A percentile compares a stretch with the other conserved stretches of the same genome.
These are phyloP conservation scores for Percina caprodes DNA, from an alignment of 2,113 vertebrate species.

Conservation along the genomic window DNA sequence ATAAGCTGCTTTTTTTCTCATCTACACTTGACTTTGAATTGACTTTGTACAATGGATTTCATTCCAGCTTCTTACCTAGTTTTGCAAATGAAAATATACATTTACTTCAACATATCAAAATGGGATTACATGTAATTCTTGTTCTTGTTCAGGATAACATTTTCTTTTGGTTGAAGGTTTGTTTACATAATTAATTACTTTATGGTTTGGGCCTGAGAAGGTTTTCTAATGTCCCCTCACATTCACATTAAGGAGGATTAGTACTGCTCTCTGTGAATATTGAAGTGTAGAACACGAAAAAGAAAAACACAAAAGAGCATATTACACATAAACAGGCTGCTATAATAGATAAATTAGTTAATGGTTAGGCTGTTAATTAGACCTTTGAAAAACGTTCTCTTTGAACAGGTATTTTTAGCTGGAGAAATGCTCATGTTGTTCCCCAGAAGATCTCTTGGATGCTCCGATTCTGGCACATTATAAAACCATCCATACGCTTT, in stretches of 20 bases:
- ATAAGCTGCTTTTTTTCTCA: neutral
- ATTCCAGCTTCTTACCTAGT: neutral
- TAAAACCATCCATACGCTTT: slow-evolving; percentile 20
- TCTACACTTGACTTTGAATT: neutral
- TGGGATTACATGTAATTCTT: slow-evolving; percentile 44
- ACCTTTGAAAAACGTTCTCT: slow-evolving; percentile 14
- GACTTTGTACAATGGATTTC: neutral
- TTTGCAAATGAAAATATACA: neutral
- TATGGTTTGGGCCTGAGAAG: slow-evolving; percentile 28
- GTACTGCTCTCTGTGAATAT: slow-evolving; percentile 29
- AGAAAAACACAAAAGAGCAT: neutral
- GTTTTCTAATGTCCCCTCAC: too few species aligned
- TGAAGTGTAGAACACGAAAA: neutral
- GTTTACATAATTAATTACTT: slow-evolving; percentile 60
- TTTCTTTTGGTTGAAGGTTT: slow-evolving; percentile 9
- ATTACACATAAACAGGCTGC: neutral
- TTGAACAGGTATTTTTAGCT: slow-evolving; percentile 24
- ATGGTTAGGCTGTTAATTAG: slow-evolving; percentile 42
- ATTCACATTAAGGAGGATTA: slow-evolving; percentile 10
- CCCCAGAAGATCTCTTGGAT: neutral
- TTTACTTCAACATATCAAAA: slow-evolving; percentile 26
- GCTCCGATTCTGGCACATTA: slow-evolving; percentile 4
- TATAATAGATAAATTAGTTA: slow-evolving; percentile 12
- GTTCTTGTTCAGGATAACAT: slow-evolving; percentile 35
- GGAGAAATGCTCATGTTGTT: slow-evolving; percentile 11